phyloP scores from a whole-genome alignment of 1,140 invertebrate genomes.

The Mesaphorura yosii region DNA sequence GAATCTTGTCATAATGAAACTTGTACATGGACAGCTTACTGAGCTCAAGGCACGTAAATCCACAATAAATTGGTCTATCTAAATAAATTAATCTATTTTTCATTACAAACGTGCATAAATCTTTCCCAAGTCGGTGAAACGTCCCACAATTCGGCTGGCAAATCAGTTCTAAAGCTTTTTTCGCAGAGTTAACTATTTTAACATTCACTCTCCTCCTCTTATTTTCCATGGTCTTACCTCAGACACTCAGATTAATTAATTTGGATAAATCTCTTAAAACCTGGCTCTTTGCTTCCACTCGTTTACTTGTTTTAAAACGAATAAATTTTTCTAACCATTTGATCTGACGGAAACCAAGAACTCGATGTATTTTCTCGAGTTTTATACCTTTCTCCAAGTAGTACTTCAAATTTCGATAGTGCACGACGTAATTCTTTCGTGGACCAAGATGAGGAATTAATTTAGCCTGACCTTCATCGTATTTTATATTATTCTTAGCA shows the following conservation, averaged over 20 bases:
- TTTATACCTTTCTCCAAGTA: conserved; percentile 38
- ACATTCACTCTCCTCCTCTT: conserved; percentile 24
- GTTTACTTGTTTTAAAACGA: conserved; percentile 37
- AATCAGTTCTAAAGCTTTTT: neutral
- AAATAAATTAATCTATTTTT: conserved; percentile 33
- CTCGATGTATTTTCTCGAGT: conserved; percentile 40
- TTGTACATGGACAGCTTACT: conserved; percentile 35
- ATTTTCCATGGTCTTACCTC: conserved; percentile 33
- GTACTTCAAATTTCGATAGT: conserved; percentile 42
- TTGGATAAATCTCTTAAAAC: conserved; percentile 34
- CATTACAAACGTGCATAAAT: conserved; percentile 24
- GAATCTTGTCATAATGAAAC: conserved; percentile 20
- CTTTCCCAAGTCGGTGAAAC: neutral
- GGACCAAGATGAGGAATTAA: conserved; percentile 25
- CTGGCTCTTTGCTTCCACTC: conserved; percentile 26
- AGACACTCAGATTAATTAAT: conserved; percentile 32
- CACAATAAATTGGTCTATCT: conserved; percentile 38
- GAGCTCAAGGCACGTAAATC: conserved; percentile 37
- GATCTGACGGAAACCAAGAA: conserved; percentile 41
- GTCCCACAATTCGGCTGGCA: conserved; percentile 2
- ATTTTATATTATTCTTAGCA: neutral
- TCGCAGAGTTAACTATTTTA: neutral
- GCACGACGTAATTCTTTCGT: conserved; percentile 40
- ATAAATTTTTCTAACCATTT: conserved; percentile 40
- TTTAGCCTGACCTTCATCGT: conserved; percentile 19